Percentiles rank a stretch among this genome's conserved stretches.
These are phyloP conservation scores for Liposcelis brunnea DNA, from an alignment of 2,888 invertebrate species.

Conservation along the genomic window DNA sequence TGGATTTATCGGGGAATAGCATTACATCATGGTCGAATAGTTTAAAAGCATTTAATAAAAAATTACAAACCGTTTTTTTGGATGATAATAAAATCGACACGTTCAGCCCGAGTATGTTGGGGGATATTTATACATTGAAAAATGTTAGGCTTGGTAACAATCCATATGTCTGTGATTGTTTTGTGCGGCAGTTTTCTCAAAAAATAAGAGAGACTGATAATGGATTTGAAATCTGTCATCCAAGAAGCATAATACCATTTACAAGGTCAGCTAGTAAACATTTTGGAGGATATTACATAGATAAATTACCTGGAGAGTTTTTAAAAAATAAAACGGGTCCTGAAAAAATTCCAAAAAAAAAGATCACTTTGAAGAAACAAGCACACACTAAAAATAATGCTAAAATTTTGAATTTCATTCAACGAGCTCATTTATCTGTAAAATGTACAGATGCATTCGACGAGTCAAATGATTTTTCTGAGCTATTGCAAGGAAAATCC, in stretches of 20 bases:
- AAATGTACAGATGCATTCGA: not conserved
- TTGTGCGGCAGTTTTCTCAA: too few species aligned
- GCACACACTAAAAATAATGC: conserved; percentile 20
- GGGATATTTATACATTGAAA: conserved; percentile 31
- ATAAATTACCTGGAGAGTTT: conserved; percentile 9
- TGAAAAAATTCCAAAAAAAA: too few species aligned
- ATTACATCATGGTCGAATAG: conserved; percentile 35
- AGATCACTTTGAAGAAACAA: conserved; percentile 6
- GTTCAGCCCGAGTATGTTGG: conserved; percentile 36
- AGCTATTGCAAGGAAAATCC: not conserved
- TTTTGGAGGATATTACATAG: conserved; percentile 6
- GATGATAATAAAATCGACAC: conserved; percentile 37
- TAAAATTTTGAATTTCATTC: not conserved
- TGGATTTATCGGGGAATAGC: conserved; percentile 36
- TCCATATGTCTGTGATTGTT: conserved; percentile 40
- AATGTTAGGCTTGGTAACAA: conserved; percentile 37
- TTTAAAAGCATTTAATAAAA: conserved; percentile 26
- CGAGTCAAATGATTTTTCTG: too few species aligned
- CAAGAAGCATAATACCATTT: conserved; percentile 22
- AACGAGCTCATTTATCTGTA: too few species aligned
- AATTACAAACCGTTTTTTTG: conserved; percentile 30
- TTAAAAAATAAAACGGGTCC: too few species aligned
- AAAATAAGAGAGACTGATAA: conserved; percentile 23
- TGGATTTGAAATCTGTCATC: conserved; percentile 27
- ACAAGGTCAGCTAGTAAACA: conserved; percentile 19